A percentile compares a stretch with the other conserved stretches of the same genome.
Evolutionary conservation across 2,113 vertebrate species (phyloP).

Genomic region (Eptatretus burgeri): DNA sequence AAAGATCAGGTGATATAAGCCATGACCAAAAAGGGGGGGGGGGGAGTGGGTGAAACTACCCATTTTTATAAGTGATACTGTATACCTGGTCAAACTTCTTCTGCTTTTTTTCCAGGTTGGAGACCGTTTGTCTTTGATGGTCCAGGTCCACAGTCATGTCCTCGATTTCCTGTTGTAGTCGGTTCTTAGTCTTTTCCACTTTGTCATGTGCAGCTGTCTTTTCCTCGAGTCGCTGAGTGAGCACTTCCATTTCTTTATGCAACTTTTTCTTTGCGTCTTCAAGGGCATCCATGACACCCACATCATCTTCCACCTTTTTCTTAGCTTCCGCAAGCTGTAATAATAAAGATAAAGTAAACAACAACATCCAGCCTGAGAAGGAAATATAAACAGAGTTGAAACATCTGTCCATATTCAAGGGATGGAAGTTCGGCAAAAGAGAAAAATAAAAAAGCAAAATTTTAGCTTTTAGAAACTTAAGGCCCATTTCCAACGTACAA

Average conservation of each 20-base stretch:
- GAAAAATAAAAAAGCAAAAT: no score
- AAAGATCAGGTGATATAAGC: no score
- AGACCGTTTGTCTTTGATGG: slow-evolving; percentile 75
- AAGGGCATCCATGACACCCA: slow-evolving; percentile 48
- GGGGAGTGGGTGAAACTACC: no score
- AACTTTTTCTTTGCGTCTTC: slow-evolving; percentile 69
- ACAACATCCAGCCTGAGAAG: no score
- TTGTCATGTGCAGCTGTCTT: slow-evolving; percentile 64
- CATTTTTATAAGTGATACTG: no score
- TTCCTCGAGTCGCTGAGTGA: slow-evolving; percentile 57
- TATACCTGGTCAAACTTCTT: slow-evolving; percentile 92
- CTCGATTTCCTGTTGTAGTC: slow-evolving; percentile 82
- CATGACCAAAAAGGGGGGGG: no score
- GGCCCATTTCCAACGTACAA: no score
- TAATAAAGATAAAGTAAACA: not conserved
- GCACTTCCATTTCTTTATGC: slow-evolving; percentile 49
- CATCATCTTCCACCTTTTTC: slow-evolving; percentile 76
- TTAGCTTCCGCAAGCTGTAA: slow-evolving; percentile 45
- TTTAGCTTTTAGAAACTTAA: no score
- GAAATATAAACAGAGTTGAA: no score
- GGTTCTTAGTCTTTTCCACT: slow-evolving; percentile 82
- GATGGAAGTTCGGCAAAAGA: no score
- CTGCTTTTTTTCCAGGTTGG: slow-evolving; percentile 90
- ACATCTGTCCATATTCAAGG: no score
- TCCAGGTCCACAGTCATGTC: slow-evolving; percentile 74